Evolutionary conservation across 2,113 vertebrate species (phyloP).

Genomic region (Ctenomys sociabilis): DNA sequence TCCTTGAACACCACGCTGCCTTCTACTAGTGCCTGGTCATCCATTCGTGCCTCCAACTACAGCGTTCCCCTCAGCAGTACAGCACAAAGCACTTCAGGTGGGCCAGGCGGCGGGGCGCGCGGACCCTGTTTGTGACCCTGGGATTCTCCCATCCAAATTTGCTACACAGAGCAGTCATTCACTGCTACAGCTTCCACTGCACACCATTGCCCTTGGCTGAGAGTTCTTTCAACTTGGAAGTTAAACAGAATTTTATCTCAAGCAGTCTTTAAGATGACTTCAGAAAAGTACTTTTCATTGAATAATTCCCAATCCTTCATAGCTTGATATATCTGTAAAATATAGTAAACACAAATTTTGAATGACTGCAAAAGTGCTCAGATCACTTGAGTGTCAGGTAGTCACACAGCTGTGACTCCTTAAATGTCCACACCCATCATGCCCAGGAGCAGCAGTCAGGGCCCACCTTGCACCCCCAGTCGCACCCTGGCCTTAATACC

Average conservation of each 20-base stretch:
- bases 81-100: conserved; percentile 99
- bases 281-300: not conserved
- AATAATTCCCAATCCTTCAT: not conserved
- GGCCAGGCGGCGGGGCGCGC: not conserved
- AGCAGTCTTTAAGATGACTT: not conserved
- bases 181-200: not conserved
- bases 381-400: not conserved
- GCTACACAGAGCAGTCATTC: not conserved
- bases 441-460: no score
- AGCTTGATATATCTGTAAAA: not conserved
- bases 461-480: not conserved
- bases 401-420: accelerated
- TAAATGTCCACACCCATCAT: not conserved
- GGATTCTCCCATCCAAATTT: not conserved
- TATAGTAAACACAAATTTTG: not conserved
- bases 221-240: not conserved
- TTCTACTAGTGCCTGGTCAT: conserved; percentile 99
- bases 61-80: conserved; percentile 99
- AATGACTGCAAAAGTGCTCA: not conserved
- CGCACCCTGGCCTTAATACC: not conserved
- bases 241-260: not conserved
- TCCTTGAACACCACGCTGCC: conserved; percentile 99
- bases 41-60: conserved; percentile 99
- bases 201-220: not conserved
- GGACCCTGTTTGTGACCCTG: not conserved